Conservation (phyloP, 2,113 vertebrate genomes). For the Chascanopsetta lugubris region DNA sequence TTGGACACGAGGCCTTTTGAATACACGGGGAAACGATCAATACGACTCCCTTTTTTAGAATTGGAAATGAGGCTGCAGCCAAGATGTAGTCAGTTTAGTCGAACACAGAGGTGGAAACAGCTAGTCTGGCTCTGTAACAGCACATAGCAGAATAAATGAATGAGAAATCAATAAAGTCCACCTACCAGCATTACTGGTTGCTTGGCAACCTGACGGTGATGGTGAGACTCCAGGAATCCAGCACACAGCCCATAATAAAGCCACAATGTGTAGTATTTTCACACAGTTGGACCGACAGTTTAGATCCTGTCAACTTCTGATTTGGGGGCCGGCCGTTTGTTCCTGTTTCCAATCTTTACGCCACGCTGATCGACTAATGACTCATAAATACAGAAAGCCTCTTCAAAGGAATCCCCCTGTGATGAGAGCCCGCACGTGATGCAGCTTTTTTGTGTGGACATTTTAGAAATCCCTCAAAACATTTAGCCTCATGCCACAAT, state of each 20-base stretch:
- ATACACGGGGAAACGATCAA: background rate
- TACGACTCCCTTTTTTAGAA: background rate
- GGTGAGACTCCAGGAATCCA: conserved; percentile 1
- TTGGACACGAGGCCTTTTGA: conserved; percentile 36
- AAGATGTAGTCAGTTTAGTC: conserved; percentile 14
- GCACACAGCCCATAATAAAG: background rate
- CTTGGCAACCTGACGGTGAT: background rate
- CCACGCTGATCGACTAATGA: background rate
- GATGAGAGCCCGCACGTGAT: conserved; percentile 12
- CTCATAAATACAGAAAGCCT: conserved; percentile 27
- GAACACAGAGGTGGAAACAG: background rate
- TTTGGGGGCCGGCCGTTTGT: background rate
- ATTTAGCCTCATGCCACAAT: conserved; percentile 41
- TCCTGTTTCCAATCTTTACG: background rate
- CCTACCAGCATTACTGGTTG: conserved; percentile 10
- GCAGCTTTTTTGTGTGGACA: conserved; percentile 16
- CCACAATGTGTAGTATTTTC: background rate
- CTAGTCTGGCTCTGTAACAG: background rate
- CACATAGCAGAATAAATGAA: background rate
- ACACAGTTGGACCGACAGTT: background rate
- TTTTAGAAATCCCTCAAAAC: conserved; percentile 24
- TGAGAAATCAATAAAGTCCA: background rate
- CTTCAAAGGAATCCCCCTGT: conserved; percentile 10
- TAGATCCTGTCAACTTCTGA: background rate
- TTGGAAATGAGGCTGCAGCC: background rate